phyloP scores from a whole-genome alignment of 2,797 vertebrate species.

The Spinibarbus caldwelli region DNA sequence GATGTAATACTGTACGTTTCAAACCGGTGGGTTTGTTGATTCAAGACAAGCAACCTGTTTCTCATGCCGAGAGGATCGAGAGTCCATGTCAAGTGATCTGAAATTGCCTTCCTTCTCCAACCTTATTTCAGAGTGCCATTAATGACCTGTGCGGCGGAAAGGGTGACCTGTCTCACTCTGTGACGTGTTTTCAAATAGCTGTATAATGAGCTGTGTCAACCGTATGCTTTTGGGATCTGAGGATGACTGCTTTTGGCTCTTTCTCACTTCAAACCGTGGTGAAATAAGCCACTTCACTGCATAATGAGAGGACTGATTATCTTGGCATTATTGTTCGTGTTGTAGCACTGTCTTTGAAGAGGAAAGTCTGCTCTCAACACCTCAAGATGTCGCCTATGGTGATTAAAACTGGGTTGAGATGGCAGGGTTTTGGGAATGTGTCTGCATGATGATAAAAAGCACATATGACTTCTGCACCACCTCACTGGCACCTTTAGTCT shows the following conservation, averaged over 20 bases:
- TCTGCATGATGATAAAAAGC: constrained; percentile 41
- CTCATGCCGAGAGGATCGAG: not conserved
- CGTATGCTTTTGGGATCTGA: constrained; percentile 47
- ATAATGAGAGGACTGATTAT: constrained; percentile 75
- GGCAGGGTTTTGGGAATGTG: constrained; percentile 24
- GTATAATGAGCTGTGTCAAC: constrained; percentile 56
- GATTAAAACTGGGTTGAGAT: constrained; percentile 66
- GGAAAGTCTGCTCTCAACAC: constrained; percentile 56
- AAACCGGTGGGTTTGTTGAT: constrained; percentile 41
- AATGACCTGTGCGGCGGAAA: constrained; percentile 33
- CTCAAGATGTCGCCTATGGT: constrained; percentile 55
- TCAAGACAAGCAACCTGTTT: constrained; percentile 39
- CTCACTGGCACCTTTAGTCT: constrained; percentile 36
- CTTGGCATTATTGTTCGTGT: constrained; percentile 55
- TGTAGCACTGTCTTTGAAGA: constrained; percentile 65
- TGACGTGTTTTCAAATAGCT: constrained; percentile 55
- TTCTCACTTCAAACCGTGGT: constrained; percentile 47
- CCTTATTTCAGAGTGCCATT: constrained; percentile 33
- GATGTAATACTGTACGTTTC: constrained; percentile 31
- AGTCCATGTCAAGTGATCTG: constrained; percentile 39
- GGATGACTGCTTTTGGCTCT: constrained; percentile 44
- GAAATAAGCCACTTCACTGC: constrained; percentile 54
- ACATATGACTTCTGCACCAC: constrained; percentile 59
- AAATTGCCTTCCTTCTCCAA: constrained; percentile 44
- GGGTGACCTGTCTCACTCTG: constrained; percentile 49